Conservation (phyloP, 2,113 vertebrate genomes). For the Echinops telfairi region DNA sequence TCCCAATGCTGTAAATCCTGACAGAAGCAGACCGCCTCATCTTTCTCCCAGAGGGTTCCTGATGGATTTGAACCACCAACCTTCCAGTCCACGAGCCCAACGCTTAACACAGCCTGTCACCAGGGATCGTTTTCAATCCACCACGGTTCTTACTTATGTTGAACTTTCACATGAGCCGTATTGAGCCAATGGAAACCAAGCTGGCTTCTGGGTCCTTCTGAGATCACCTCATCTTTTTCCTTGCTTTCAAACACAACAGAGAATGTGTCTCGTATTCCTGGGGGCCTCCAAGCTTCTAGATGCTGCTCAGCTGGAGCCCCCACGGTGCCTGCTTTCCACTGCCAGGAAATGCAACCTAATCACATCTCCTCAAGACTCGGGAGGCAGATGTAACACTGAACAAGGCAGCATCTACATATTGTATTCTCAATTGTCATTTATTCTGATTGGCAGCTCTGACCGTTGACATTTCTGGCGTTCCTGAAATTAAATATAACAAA, state of each 20-base stretch:
- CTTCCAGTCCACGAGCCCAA: no score
- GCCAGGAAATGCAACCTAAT: background rate
- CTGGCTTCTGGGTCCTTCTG: background rate
- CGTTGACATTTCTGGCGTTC: background rate
- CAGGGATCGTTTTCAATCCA: background rate
- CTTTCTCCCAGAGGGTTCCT: no score
- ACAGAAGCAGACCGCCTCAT: no score
- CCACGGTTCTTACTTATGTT: background rate
- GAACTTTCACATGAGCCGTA: background rate
- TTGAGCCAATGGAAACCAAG: constrained; percentile 30
- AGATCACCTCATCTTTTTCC: background rate
- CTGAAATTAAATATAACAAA: constrained; percentile 50
- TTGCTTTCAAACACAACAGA: background rate
- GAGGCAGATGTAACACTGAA: background rate
- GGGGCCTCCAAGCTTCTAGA: background rate
- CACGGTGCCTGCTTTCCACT: background rate
- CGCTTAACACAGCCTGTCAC: no score
- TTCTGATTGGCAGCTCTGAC: background rate
- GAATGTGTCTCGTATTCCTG: background rate
- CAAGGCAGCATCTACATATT: background rate
- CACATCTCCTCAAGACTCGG: background rate
- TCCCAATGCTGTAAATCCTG: no score
- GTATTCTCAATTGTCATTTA: constrained; percentile 22
- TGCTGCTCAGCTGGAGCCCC: background rate
- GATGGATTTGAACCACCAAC: no score